Evolutionary conservation across 2,888 invertebrate genomes (phyloP).

Genomic region (Thymelicus lineola): DNA sequence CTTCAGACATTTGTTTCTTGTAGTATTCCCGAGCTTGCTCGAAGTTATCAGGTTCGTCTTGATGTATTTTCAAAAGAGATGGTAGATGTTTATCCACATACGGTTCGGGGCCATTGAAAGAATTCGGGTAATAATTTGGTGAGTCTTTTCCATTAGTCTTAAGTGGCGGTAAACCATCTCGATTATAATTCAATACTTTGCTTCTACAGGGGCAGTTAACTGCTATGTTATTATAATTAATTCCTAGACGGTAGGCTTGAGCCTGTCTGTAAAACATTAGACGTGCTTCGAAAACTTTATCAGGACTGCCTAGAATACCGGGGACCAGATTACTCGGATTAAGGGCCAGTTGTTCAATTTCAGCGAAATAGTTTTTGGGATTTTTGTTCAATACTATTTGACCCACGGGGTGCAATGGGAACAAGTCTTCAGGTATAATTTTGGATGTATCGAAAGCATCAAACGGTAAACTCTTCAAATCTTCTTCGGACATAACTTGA

Average conservation of each 20-base stretch:
- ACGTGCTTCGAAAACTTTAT: constrained; percentile 93
- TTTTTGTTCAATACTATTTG: constrained; percentile 92
- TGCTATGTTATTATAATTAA: constrained; percentile 94
- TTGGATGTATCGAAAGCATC: constrained; percentile 23
- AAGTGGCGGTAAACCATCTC: constrained; percentile 91
- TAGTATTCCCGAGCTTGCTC: constrained; percentile 92
- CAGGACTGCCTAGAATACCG: constrained; percentile 94
- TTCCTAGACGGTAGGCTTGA: constrained; percentile 91
- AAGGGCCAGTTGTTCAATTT: constrained; percentile 95
- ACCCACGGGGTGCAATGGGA: constrained; percentile 92
- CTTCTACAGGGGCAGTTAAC: constrained; percentile 94
- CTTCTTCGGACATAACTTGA: constrained; percentile 18
- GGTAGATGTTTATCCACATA: constrained; percentile 82
- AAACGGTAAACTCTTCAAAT: constrained; percentile 1
- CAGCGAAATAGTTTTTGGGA: constrained; percentile 94
- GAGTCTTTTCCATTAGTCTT: constrained; percentile 91
- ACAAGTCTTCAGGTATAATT: constrained; percentile 90
- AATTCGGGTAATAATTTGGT: constrained; percentile 97
- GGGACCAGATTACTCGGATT: constrained; percentile 93
- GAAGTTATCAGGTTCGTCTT: constrained; percentile 94
- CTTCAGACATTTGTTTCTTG: constrained; percentile 89
- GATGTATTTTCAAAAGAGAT: constrained; percentile 76
- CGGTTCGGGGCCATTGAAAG: constrained; percentile 92
- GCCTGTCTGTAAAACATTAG: constrained; percentile 94
- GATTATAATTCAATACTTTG: constrained; percentile 89